phyloP scores from a whole-genome alignment of 2,113 vertebrate genomes.

The Scalopus aquaticus region DNA sequence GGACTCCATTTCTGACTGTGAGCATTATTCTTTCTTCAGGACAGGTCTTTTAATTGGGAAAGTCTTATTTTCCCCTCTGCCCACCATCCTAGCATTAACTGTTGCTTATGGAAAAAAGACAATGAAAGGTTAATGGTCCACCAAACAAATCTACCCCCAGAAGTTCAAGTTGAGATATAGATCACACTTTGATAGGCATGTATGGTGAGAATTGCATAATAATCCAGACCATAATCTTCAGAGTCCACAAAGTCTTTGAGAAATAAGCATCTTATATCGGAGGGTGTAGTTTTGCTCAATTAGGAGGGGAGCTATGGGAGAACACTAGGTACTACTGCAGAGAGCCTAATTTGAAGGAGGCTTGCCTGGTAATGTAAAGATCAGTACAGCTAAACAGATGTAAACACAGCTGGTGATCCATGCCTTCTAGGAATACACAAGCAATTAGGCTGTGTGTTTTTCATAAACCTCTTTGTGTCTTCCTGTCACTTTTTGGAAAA shows the following conservation, averaged over 20 bases:
- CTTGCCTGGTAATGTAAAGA: not conserved
- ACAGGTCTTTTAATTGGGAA: not conserved
- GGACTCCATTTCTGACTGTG: not conserved
- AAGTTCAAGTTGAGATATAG: not conserved
- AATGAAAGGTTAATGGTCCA: not conserved
- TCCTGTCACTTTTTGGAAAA: not conserved
- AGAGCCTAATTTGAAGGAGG: not conserved
- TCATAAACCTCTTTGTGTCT: not conserved
- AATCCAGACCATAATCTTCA: not conserved
- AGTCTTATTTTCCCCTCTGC: not conserved
- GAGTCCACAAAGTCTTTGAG: not conserved
- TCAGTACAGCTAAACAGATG: not conserved
- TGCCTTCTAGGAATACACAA: not conserved
- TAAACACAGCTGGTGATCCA: not conserved
- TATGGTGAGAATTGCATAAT: not conserved
- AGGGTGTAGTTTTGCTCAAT: not conserved
- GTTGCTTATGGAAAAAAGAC: not conserved
- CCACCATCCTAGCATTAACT: not conserved
- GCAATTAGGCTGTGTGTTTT: not conserved
- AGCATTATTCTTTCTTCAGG: not conserved
- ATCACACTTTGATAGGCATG: not conserved
- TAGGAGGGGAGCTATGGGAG: not conserved
- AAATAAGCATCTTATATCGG: not conserved
- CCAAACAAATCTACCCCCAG: not conserved
- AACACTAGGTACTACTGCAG: not conserved